Base-by-base conservation (phyloP, 1,140 invertebrate genomes). In the Brachionus angularis region DNA sequence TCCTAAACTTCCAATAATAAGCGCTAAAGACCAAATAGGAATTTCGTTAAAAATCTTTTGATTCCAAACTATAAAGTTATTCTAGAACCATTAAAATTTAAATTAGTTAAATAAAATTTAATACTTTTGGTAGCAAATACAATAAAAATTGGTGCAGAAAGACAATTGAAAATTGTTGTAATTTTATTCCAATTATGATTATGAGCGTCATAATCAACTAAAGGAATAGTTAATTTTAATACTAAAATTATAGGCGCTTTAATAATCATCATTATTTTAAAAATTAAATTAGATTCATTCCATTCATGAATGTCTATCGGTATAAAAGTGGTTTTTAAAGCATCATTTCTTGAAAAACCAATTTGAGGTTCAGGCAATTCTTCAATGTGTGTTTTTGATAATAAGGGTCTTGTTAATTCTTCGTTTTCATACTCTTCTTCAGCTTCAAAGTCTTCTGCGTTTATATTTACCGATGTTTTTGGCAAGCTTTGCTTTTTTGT, bases 131-230 rank as follows among this genome's bases (percentile, higher is more conserved):
- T 78, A 58, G 84, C 74, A 72, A 83, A 78, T 21, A 84, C 67
- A 16, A 78, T 73, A 44, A 85, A 76, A 29, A 83, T 75, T 1
- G 86, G 86, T n/a, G 82, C 82, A 29, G 84, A 74, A 16, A 84
- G 78, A 52, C 84, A 77, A 73, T 88, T 86, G 8, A 87, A 73
- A 58, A 81, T 80, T 73, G 85, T 84, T 12, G 87, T 76, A 27
- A 83, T 74, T 74, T 84, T 80, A 49, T 85, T 86, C 87, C 87
- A 88, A 46, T 86, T 85, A 71, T 83, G 73, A 74, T 77, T 83
- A 79, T 23, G 78, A 74, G 73, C 76, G 10, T 84, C 83, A 61
- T 83, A 78, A 73, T 86, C 84, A 12, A 87, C 85, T 0, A 87
- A 80, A 0, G 87, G 87, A 61, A 86, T 80, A 36, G 86, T 84